Conservation (phyloP, 1,140 invertebrate species). For the Dreissena polymorpha region DNA sequence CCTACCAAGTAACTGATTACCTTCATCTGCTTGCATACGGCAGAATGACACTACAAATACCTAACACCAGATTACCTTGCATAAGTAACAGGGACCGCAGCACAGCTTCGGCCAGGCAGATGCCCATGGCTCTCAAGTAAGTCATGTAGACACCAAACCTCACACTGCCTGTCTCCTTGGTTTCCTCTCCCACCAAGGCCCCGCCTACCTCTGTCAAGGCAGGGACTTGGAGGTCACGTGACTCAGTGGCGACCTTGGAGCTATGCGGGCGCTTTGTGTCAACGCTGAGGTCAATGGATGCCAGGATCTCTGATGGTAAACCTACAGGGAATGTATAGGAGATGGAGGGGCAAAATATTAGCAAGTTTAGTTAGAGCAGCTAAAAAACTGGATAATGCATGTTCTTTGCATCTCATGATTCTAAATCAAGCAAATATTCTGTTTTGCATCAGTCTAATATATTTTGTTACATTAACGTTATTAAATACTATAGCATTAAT, state of each 20-base stretch:
- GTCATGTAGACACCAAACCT: slow-evolving; percentile 85
- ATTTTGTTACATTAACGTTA: too few species aligned
- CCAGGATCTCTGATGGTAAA: slow-evolving; percentile 66
- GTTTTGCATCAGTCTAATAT: too few species aligned
- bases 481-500: too few species aligned
- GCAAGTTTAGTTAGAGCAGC: too few species aligned
- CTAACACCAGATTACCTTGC: slow-evolving; percentile 78
- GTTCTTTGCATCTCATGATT: too few species aligned
- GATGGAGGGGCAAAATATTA: too few species aligned
- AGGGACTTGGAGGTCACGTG: neutral
- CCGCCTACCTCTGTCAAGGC: slow-evolving; percentile 47
- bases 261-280: slow-evolving; percentile 8
- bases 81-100: slow-evolving; percentile 82
- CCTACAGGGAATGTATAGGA: slow-evolving; percentile 50
- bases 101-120: slow-evolving; percentile 85
- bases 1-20: neutral
- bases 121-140: slow-evolving; percentile 91
- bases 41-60: neutral
- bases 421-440: too few species aligned
- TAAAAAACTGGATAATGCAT: too few species aligned
- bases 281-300: slow-evolving; percentile 40
- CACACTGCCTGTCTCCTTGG: slow-evolving; percentile 78
- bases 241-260: neutral
- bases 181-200: slow-evolving; percentile 72
- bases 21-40: slow-evolving; percentile 26